phyloP scores from a whole-genome alignment of 2,888 invertebrate species.

The Linnaemya vulpina region DNA sequence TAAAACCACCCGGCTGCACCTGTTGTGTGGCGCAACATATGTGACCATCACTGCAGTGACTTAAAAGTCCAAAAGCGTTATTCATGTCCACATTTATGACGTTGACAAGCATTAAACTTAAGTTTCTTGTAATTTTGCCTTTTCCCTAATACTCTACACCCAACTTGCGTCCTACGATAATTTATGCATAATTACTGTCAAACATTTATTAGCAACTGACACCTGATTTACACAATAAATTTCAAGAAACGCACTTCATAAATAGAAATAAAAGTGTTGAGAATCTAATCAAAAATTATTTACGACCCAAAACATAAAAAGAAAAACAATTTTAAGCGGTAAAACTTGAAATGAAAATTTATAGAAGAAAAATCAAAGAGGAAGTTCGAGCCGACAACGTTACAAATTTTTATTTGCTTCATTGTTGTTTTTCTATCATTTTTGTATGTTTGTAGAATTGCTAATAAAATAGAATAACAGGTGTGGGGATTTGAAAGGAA shows the following conservation, averaged over 20 bases:
- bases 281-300: constrained; percentile 8
- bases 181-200: constrained; percentile 62
- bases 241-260: constrained; percentile 15
- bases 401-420: background rate
- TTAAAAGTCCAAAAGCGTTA: background rate
- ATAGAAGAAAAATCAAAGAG: background rate
- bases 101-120: constrained; percentile 7
- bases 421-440: background rate
- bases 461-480: constrained; percentile 17
- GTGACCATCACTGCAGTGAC: background rate
- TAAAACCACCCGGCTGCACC: background rate
- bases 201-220: constrained; percentile 48
- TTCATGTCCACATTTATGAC: background rate
- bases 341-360: constrained; percentile 3
- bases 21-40: background rate
- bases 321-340: constrained; percentile 13
- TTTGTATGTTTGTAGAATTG: background rate
- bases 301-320: constrained; percentile 11
- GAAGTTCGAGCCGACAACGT: constrained; percentile 8
- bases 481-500: constrained; percentile 51
- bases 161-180: constrained; percentile 15
- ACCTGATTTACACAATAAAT: constrained; percentile 43
- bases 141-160: background rate
- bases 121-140: background rate
- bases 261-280: constrained; percentile 6